A percentile compares a stretch with the other conserved stretches of the same genome.
Conservation (phyloP, 2,113 vertebrate species). For the Megaceryle torquata region DNA sequence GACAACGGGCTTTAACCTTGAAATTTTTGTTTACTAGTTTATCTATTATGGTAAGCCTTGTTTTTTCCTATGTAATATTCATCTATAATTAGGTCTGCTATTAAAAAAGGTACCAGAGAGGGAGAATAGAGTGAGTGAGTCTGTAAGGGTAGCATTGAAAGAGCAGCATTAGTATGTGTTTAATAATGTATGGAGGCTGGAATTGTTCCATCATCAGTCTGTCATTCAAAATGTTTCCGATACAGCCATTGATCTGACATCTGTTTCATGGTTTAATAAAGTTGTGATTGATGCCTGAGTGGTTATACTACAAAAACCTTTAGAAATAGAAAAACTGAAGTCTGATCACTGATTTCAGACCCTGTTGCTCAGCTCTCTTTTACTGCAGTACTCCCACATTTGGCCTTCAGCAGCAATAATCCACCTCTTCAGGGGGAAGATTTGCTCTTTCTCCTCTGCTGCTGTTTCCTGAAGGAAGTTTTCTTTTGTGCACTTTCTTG, state of each 20-base stretch:
- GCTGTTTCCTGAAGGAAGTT: neutral
- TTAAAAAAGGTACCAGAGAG: neutral
- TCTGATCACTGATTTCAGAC: neutral
- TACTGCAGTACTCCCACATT: neutral
- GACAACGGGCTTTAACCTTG: neutral
- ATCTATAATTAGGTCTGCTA: neutral
- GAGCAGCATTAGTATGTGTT: slow-evolving; percentile 3
- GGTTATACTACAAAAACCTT: slow-evolving; percentile 2
- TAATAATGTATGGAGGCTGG: slow-evolving; percentile 47
- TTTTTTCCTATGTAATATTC: neutral
- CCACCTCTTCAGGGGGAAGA: neutral
- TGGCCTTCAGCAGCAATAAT: neutral
- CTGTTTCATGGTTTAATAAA: slow-evolving; percentile 32
- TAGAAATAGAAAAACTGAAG: slow-evolving; percentile 10
- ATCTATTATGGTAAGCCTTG: neutral
- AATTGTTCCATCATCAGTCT: slow-evolving; percentile 36
- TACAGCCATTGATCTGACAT: slow-evolving; percentile 27
- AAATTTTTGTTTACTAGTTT: neutral
- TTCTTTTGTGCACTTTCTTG: neutral
- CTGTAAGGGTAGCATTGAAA: neutral
- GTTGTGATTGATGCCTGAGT: slow-evolving; percentile 50
- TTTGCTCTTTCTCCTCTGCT: neutral
- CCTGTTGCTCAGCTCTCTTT: neutral
- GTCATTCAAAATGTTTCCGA: slow-evolving; percentile 45
- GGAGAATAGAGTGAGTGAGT: neutral